Evolutionary conservation across 2,113 vertebrate species (phyloP).

Genomic region (Rostratula benghalensis): DNA sequence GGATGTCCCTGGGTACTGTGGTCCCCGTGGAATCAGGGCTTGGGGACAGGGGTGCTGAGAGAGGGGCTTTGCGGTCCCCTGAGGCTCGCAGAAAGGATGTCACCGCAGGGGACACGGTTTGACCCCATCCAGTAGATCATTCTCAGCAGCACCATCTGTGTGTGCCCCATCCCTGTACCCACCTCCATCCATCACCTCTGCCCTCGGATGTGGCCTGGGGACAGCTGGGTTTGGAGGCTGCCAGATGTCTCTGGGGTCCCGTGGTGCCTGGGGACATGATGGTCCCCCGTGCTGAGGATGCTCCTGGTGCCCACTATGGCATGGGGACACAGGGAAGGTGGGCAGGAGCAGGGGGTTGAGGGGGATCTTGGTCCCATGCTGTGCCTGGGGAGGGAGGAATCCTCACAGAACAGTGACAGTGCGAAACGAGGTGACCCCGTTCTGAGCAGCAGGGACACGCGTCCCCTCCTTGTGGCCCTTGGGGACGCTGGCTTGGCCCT

Average conservation of each 20-base stretch:
- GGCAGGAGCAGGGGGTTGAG: background rate
- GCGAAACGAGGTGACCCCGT: background rate
- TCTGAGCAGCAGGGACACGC: fast-evolving
- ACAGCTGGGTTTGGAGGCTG: background rate
- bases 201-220: background rate
- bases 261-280: fast-evolving
- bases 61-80: fast-evolving
- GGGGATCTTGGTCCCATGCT: background rate
- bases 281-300: background rate
- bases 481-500: background rate
- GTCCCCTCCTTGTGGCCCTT: background rate
- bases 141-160: fast-evolving
- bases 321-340: background rate
- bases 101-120: fast-evolving
- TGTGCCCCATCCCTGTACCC: background rate
- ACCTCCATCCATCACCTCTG: background rate
- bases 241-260: background rate
- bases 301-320: background rate
- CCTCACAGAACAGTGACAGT: fast-evolving
- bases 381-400: background rate
- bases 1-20: fast-evolving
- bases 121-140: background rate
- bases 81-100: background rate
- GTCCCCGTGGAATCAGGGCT: background rate
- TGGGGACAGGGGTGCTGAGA: background rate